phyloP scores from a whole-genome alignment of 2,113 vertebrate species.

The Petromus typicus region DNA sequence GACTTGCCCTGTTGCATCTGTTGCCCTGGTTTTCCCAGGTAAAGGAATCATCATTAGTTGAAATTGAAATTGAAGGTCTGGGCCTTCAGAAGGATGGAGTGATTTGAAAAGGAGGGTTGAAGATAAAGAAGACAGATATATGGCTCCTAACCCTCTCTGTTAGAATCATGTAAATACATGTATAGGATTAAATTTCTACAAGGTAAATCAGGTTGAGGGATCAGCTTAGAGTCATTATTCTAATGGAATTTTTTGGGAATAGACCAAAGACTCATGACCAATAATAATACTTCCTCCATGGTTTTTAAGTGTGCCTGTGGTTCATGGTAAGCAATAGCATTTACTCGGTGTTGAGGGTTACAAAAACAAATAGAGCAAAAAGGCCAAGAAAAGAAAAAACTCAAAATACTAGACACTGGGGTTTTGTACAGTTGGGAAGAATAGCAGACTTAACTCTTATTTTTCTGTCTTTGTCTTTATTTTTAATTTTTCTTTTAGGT shows the following conservation, averaged over 20 bases:
- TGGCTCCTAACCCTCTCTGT: background rate
- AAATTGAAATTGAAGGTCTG: background rate
- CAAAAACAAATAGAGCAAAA: background rate
- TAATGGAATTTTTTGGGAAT: conserved; percentile 1
- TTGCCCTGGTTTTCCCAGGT: background rate
- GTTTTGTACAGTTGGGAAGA: background rate
- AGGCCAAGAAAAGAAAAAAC: conserved; percentile 52
- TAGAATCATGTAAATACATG: background rate
- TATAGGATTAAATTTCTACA: background rate
- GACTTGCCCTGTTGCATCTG: background rate
- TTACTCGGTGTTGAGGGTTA: background rate
- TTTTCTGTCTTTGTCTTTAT: background rate
- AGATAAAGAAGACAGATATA: background rate
- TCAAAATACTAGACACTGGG: background rate
- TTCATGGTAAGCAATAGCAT: background rate
- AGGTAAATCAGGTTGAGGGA: background rate
- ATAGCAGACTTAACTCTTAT: background rate
- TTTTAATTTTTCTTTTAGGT: too few species aligned
- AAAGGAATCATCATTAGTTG: background rate
- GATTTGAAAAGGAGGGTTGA: background rate
- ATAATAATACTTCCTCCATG: background rate
- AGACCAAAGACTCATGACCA: conserved; percentile 8
- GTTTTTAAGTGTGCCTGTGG: background rate
- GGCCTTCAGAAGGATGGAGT: background rate
- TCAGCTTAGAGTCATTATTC: background rate